A percentile compares a stretch with the other conserved stretches of the same genome.
Conservation (phyloP, 2,888 invertebrate genomes). For the Rhingia campestris region DNA sequence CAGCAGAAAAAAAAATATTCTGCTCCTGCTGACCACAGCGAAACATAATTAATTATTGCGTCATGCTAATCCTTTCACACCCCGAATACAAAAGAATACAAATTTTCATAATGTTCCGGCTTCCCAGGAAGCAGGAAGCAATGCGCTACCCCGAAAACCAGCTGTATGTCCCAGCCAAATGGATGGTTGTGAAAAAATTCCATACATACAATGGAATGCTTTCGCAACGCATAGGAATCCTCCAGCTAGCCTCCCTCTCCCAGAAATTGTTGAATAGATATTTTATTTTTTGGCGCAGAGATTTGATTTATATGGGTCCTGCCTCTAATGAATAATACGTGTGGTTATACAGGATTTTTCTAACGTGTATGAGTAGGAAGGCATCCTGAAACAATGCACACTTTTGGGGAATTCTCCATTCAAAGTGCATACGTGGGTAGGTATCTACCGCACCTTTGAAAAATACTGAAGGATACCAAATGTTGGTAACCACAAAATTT, state of each 20-base stretch:
- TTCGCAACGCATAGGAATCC: conserved; percentile 33
- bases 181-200: conserved; percentile 36
- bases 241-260: background rate
- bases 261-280: too few species aligned
- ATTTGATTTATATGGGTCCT: conserved; percentile 58
- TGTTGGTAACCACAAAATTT: too few species aligned
- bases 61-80: conserved; percentile 64
- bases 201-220: conserved; percentile 16
- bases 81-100: conserved; percentile 61
- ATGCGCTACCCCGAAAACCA: conserved; percentile 24
- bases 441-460: too few species aligned
- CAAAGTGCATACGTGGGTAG: too few species aligned
- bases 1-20: background rate
- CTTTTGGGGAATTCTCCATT: too few species aligned
- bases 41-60: conserved; percentile 71
- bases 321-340: background rate
- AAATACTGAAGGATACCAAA: too few species aligned
- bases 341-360: conserved; percentile 29
- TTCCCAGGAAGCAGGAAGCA: conserved; percentile 24
- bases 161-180: conserved; percentile 21
- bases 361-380: conserved; percentile 21
- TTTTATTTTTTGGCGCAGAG: conserved; percentile 3
- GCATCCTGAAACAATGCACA: conserved; percentile 12
- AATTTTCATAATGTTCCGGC: conserved; percentile 59
- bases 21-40: conserved; percentile 49